Evolutionary conservation across 2,113 vertebrate species (phyloP).

Genomic region (Pterocles gutturalis): DNA sequence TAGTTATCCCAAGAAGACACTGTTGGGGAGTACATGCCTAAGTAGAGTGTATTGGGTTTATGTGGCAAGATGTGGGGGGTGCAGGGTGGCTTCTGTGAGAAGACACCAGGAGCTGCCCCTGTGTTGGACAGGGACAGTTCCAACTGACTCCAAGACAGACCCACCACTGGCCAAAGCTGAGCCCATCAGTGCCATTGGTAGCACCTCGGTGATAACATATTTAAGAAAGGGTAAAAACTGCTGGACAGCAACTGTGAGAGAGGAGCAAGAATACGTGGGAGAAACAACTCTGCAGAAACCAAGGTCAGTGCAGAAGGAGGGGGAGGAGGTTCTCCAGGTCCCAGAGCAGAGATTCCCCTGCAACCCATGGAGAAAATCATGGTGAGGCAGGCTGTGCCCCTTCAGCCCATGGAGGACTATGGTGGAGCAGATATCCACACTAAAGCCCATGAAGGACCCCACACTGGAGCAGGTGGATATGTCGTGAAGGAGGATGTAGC

Average conservation of each 20-base stretch:
- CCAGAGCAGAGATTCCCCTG: not conserved
- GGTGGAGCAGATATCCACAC: not conserved
- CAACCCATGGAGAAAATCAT: not conserved
- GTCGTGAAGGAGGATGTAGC: not conserved
- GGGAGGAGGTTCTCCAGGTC: not conserved
- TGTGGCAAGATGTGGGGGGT: not conserved
- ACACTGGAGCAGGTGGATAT: not conserved
- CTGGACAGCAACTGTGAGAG: not conserved
- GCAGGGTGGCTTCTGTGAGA: not conserved
- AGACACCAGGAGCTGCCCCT: not conserved
- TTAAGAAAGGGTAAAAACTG: not conserved
- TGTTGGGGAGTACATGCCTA: not conserved
- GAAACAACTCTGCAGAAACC: not conserved
- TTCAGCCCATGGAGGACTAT: not conserved
- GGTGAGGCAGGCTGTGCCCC: not conserved
- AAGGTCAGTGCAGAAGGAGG: not conserved
- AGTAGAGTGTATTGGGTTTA: not conserved
- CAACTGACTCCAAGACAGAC: no score
- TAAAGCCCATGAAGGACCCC: not conserved
- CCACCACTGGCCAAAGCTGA: not conserved
- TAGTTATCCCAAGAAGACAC: not conserved
- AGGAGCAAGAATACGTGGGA: not conserved
- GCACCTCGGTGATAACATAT: not conserved
- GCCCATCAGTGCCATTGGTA: rapidly evolving
- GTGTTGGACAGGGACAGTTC: no score